These are phyloP conservation scores for Drepana falcataria DNA, from an alignment of 2,888 invertebrate species.

Conservation along the genomic window DNA sequence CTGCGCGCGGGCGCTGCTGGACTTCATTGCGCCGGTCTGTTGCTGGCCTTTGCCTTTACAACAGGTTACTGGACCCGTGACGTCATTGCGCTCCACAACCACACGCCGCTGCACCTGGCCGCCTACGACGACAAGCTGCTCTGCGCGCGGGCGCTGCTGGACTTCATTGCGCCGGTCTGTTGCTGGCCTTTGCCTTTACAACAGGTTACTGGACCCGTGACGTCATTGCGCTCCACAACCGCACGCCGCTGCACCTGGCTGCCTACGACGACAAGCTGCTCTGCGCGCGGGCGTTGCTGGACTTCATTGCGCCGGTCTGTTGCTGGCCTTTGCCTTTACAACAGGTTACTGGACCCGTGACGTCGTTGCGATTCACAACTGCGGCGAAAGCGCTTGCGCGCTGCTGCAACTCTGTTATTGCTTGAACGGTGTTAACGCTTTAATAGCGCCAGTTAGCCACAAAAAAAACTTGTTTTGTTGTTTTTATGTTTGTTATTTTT, in stretches of 20 bases:
- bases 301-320: conserved; percentile 26
- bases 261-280: conserved; percentile 42
- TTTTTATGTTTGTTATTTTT: too few relatives aligned
- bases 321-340: background rate
- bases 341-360: too few relatives aligned
- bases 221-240: conserved; percentile 20
- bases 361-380: conserved; percentile 22
- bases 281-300: conserved; percentile 31
- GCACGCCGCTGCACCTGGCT: conserved; percentile 60
- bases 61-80: too few relatives aligned
- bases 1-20: conserved; percentile 31
- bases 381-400: conserved; percentile 38
- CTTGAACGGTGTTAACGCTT: too few relatives aligned
- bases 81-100: conserved; percentile 20
- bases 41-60: too few relatives aligned
- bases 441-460: too few relatives aligned
- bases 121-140: conserved; percentile 41
- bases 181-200: background rate
- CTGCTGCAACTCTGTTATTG: background rate
- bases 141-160: conserved; percentile 31
- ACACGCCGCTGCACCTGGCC: conserved; percentile 61
- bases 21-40: conserved; percentile 25
- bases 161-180: conserved; percentile 25
- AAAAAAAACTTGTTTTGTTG: too few relatives aligned
- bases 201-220: conserved; percentile 10